Conservation (phyloP, 2,797 vertebrate genomes). For the Hypotaenidia okinawae region DNA sequence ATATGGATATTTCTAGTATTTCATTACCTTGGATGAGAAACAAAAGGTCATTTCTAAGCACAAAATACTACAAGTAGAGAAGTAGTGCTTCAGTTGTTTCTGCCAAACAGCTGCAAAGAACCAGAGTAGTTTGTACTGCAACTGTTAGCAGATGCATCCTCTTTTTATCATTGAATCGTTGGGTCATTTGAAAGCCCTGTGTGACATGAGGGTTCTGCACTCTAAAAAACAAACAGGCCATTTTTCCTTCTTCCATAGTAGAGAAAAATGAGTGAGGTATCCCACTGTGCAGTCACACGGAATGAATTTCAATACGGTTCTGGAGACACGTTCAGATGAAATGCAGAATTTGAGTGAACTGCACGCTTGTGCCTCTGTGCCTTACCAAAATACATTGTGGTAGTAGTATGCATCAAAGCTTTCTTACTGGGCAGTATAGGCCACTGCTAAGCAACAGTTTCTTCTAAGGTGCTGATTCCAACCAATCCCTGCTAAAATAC, state of each 20-base stretch:
- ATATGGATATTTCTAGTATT: not conserved
- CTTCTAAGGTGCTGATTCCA: not conserved
- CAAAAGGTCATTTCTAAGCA: constrained; percentile 13
- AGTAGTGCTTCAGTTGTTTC: not conserved
- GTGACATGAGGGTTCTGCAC: not conserved
- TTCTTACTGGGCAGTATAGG: not conserved
- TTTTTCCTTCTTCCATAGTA: not conserved
- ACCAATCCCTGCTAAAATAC: not conserved
- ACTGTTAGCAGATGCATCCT: not conserved
- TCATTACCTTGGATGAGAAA: not conserved
- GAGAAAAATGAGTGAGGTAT: not conserved
- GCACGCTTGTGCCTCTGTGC: not conserved
- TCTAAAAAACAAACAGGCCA: not conserved
- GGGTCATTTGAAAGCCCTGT: not conserved
- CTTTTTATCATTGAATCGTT: not conserved
- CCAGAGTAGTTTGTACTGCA: not conserved
- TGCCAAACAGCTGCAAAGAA: not conserved
- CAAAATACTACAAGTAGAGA: not conserved
- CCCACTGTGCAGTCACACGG: not conserved
- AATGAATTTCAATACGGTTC: not conserved
- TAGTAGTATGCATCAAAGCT: not conserved
- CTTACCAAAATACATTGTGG: not conserved
- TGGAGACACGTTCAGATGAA: not conserved
- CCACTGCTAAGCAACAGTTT: not conserved
- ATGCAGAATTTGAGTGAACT: not conserved